These are phyloP conservation scores for Larimichthys crocea DNA, from an alignment of 2,113 vertebrate genomes.

Conservation along the genomic window DNA sequence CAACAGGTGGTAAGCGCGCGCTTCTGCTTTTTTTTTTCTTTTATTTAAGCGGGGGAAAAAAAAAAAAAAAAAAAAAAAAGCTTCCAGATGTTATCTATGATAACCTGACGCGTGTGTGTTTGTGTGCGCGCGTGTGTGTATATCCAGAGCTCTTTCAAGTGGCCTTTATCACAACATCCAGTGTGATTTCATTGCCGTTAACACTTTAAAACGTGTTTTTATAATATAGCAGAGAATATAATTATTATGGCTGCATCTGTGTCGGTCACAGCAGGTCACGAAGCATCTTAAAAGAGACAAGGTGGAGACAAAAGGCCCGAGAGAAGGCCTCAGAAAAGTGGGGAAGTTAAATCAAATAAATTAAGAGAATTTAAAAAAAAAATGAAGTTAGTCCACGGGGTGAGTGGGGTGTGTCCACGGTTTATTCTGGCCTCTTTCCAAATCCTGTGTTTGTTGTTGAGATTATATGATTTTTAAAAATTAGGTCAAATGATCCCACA, in stretches of 20 bases:
- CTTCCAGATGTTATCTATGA: conserved; percentile 74
- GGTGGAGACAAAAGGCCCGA: background rate
- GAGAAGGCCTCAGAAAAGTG: background rate
- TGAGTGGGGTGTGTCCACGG: background rate
- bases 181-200: conserved; percentile 1
- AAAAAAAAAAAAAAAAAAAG: conserved; percentile 2
- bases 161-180: conserved; percentile 24
- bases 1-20: conserved; percentile 86
- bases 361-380: background rate
- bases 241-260: background rate
- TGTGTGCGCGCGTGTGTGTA: conserved; percentile 8
- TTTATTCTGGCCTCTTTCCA: conserved; percentile 1
- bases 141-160: conserved; percentile 7
- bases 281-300: background rate
- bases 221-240: background rate
- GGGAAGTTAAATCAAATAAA: background rate
- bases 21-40: conserved; percentile 52
- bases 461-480: conserved; percentile 66
- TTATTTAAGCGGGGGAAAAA: background rate
- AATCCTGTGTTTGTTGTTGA: conserved; percentile 62
- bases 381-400: too few species aligned
- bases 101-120: conserved; percentile 48
- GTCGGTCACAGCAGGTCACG: background rate
- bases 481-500: conserved; percentile 72
- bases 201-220: background rate